Conservation (phyloP, 1,140 invertebrate genomes). For the Gonatopus flavifemur region DNA sequence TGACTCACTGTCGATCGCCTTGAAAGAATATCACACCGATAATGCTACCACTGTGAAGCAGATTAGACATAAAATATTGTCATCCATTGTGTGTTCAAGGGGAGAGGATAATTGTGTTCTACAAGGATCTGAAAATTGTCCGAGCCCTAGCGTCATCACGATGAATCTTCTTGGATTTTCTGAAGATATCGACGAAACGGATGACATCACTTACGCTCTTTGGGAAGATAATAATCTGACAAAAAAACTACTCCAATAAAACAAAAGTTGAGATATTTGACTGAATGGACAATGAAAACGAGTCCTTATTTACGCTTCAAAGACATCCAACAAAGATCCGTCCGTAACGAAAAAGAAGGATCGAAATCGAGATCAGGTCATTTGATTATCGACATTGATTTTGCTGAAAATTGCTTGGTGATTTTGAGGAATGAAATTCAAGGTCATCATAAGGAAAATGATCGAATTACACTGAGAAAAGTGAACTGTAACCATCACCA, state of each 20-base stretch:
- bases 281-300: not conserved
- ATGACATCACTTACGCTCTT: not conserved
- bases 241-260: not conserved
- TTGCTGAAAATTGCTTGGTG: slow-evolving; percentile 5
- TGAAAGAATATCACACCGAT: not conserved
- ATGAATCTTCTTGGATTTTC: not conserved
- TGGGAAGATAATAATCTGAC: slow-evolving; percentile 1
- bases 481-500: too few species aligned
- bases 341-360: not conserved
- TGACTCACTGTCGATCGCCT: not conserved
- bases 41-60: not conserved
- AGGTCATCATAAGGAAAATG: slow-evolving; percentile 1
- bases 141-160: too few species aligned
- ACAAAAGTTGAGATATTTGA: not conserved
- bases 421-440: too few species aligned
- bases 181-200: not conserved
- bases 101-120: not conserved
- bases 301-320: not conserved
- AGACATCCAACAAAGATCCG: not conserved
- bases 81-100: not conserved
- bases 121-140: slow-evolving; percentile 1
- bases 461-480: too few species aligned
- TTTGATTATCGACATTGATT: not conserved
- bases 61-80: not conserved
- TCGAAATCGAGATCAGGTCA: not conserved